Percentiles rank a stretch among this genome's conserved stretches.
Evolutionary conservation across 2,888 invertebrate genomes (phyloP).

Genomic region (Helobdella robusta): DNA sequence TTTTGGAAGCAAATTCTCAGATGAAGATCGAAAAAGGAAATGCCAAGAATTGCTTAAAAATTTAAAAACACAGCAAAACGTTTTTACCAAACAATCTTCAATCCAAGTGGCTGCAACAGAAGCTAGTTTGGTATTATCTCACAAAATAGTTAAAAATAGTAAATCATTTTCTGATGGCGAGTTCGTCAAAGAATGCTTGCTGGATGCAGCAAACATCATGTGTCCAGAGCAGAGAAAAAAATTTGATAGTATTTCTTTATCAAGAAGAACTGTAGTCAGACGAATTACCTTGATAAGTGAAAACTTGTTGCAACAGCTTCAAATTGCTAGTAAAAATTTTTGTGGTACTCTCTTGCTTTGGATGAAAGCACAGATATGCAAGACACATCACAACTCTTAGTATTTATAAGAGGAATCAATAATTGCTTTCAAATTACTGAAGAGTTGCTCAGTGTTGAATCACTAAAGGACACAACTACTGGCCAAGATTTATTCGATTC

Average conservation of each 20-base stretch:
- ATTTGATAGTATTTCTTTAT: not conserved
- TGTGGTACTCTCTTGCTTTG: conserved; percentile 5
- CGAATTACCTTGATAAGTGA: not conserved
- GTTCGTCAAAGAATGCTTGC: conserved; percentile 1
- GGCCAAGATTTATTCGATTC: not conserved
- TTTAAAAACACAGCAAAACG: conserved; percentile 3
- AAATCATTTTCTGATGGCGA: conserved; percentile 2
- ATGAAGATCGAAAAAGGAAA: not conserved
- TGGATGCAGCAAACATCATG: conserved; percentile 1
- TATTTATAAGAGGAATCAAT: not conserved
- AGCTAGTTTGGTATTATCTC: not conserved
- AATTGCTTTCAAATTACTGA: not conserved
- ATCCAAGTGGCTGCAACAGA: not conserved
- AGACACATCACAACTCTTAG: not conserved
- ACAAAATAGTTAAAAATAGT: not conserved
- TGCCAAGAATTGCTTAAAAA: not conserved
- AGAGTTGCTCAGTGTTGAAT: not conserved
- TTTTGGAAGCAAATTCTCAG: not conserved
- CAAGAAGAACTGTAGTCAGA: not conserved
- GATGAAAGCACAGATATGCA: conserved; percentile 5
- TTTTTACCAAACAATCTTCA: not conserved
- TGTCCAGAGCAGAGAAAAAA: conserved; percentile 4
- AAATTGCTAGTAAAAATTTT: not conserved
- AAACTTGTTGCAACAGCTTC: not conserved
- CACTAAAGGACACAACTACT: not conserved